Base-by-base conservation (phyloP, 2,113 vertebrate species). In the Catharus bicknelli region DNA sequence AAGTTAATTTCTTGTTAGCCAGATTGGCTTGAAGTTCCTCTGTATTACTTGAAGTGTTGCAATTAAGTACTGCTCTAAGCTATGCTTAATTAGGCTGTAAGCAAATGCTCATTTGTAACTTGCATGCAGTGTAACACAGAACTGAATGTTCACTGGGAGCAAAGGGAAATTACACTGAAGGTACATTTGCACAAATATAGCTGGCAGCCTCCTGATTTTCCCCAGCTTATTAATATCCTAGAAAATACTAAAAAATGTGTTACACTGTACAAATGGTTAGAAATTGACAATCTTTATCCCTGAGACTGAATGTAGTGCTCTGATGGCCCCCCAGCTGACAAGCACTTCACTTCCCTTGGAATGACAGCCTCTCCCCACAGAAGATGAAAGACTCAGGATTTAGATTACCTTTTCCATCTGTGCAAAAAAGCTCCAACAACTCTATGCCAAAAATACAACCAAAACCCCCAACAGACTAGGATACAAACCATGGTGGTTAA, bases 81-180 rank as follows among this genome's bases (percentile, higher is more conserved):
- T 85, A 85, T 25, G 70, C 50, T 92, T 93, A 87, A 95, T 93
- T 88, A 95, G 87, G 59, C 75, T 66, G 54, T 79, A 93, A 93
- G 90, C 70, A 94, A 95, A 95, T 79, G 84, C 87, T 94, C 84
- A 85, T 73, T 95, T 93, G 78, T 76, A 87, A 83, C 75, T 83
- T 61, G 67, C 30, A 40, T 22, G 78, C 62, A 90, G 47, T 10
- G 40, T 42, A 93, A 94, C 0, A 0, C 45, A 58, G 91, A 95
- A 94, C 70, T 85, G 38, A 87, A 76, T 84, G 63, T 87, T 95
- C 91, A 75, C 48, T 38, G 58, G 73, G 47, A 95, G 87, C 43
- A 78, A 81, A 68, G 77, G 81, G 69, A 92, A 92, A 94, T 89
- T 61, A 84, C 70, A 45, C 32, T 19, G 32, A 82, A 82, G 82